Base-by-base conservation (phyloP, 1,140 invertebrate species). In the Hesperophylax magnus region DNA sequence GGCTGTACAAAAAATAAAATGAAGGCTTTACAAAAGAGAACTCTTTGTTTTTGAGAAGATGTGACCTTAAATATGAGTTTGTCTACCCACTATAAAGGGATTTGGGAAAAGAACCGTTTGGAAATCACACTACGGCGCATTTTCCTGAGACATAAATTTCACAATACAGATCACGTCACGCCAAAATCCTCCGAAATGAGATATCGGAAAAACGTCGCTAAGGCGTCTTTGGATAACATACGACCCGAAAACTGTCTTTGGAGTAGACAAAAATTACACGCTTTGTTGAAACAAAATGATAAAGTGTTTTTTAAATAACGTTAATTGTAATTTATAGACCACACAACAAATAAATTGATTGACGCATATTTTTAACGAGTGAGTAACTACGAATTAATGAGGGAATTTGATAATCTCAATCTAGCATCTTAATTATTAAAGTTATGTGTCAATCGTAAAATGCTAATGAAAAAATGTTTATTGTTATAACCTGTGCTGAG, bases 161-260 rank as follows among this genome's bases (percentile, higher is more conserved):
- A 72, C 80, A 78, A 77, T 61, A 80, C 79, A 69, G 69, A 80
- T 77, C 71, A 79, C 77, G 82, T 83, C 82, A 83, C n/a, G 47
- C 20, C 61, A 56, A 81, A 83, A 81, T 81, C 82, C 82, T 58
- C 65, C 53, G 77, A 69, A 83, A 83, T 83, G 82, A 78, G 82
- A 80, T 83, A 83, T 83, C 77, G 82, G 82, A 67, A 79, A 83
- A 78, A 69, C 79, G 82, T 83, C 82, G 56, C 60, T n/a, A 31
- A 69, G 72, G 82, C 79, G 71, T 39, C 20, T 17, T 24, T 56
- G 58, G 31, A 15, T 80, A 80, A 80, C 78, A 56, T 80, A 80
- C 78, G 78, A 75, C 58, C 47, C 17, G 31, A 18, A 80, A 56
- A 60, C 31, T 71, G 69, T 71, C 52, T 80, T 15, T 39, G 60